These are phyloP conservation scores for Caerostris darwini DNA, from an alignment of 1,140 invertebrate genomes.

Conservation along the genomic window DNA sequence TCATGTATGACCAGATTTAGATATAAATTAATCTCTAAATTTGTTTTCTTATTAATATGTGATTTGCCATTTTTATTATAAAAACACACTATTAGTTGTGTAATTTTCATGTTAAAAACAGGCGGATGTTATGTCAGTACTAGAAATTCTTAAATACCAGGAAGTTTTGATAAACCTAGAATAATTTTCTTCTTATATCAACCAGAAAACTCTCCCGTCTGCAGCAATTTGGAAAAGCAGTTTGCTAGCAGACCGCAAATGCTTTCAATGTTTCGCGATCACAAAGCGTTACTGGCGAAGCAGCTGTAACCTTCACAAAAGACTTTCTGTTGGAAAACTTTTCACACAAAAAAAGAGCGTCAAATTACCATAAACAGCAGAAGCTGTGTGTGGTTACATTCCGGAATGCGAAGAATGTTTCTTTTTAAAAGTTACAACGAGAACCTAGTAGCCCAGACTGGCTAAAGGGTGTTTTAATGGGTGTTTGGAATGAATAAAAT, in stretches of 20 bases:
- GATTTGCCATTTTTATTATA: no score
- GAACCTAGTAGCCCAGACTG: not conserved
- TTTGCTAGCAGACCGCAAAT: not conserved
- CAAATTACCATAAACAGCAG: conserved; percentile 42
- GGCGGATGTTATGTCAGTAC: no score
- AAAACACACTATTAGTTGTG: no score
- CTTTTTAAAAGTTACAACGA: conserved; percentile 23
- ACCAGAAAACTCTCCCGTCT: not conserved
- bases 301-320: not conserved
- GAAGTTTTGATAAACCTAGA: not conserved
- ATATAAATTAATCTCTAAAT: no score
- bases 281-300: not conserved
- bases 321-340: not conserved
- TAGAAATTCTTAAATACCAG: not conserved
- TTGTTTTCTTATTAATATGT: no score
- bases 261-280: conserved; percentile 2
- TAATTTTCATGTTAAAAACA: no score
- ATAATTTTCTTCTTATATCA: not conserved
- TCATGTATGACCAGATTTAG: no score
- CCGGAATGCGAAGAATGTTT: conserved; percentile 47
- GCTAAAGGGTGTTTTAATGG: conserved; percentile 40
- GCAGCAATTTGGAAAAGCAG: not conserved
- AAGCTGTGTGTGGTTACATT: not conserved
- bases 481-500: conserved; percentile 41
- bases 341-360: not conserved